A percentile compares a stretch with the other conserved stretches of the same genome.
These are phyloP conservation scores for Tortrix viridana DNA, from an alignment of 2,888 invertebrate genomes.

Conservation along the genomic window DNA sequence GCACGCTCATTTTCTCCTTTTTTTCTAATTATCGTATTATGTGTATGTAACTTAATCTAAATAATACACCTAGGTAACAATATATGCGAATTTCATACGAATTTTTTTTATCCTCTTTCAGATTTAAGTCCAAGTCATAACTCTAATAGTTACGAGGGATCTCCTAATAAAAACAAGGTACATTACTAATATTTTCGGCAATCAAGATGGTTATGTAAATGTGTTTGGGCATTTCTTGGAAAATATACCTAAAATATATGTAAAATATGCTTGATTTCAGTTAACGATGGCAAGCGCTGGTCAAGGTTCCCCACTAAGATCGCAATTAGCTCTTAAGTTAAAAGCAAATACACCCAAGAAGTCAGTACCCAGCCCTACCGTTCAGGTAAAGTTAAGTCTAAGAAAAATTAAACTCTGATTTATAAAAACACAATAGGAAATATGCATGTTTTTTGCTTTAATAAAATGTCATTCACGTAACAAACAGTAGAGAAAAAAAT, in stretches of 20 bases:
- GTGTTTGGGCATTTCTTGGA: background rate
- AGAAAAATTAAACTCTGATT: background rate
- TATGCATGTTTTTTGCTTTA: no score
- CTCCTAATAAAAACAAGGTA: slow-evolving; percentile 78
- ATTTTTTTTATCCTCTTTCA: slow-evolving; percentile 48
- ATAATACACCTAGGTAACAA: no score
- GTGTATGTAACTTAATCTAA: no score
- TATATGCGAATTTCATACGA: no score
- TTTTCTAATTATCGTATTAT: no score
- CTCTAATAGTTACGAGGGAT: slow-evolving; percentile 72
- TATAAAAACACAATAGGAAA: no score
- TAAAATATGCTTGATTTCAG: slow-evolving; percentile 52
- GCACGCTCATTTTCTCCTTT: no score
- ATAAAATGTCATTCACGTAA: no score
- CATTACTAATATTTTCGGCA: no score
- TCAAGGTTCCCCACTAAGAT: slow-evolving; percentile 89
- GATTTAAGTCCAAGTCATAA: slow-evolving; percentile 75
- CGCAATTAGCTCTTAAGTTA: slow-evolving; percentile 87
- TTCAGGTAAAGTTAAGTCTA: slow-evolving; percentile 61
- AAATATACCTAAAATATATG: background rate
- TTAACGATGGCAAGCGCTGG: slow-evolving; percentile 84
- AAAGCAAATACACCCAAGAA: slow-evolving; percentile 85
- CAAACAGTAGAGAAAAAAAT: no score
- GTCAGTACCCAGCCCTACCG: slow-evolving; percentile 73
- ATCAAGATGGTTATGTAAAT: no score